Conservation (phyloP, 23 tunicate species). For the Oikopleura dioica region DNA sequence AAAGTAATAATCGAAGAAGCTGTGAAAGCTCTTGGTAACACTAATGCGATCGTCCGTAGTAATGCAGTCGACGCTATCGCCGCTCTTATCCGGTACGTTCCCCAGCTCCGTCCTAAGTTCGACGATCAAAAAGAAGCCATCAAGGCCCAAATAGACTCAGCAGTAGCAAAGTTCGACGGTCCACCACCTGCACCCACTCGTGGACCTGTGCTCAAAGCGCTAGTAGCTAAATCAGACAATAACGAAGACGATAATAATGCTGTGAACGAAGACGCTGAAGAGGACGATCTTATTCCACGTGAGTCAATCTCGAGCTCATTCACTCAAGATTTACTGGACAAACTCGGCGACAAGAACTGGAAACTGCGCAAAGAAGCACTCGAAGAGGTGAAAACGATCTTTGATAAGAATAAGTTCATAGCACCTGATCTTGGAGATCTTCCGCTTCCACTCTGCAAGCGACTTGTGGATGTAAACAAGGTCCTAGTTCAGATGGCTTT, state of each 20-base stretch:
- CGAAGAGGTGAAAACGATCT: constrained; percentile 27
- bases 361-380: constrained; percentile 53
- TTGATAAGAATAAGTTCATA: constrained; percentile 60
- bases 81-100: neutral
- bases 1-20: neutral
- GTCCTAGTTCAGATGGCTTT: constrained; percentile 41
- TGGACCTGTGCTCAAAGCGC: neutral
- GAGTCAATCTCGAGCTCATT: constrained; percentile 24
- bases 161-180: neutral
- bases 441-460: constrained; percentile 30
- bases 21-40: neutral
- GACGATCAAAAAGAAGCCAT: neutral
- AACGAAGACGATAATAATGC: neutral
- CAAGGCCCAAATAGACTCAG: neutral
- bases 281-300: neutral
- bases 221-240: neutral
- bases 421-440: constrained; percentile 44
- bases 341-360: constrained; percentile 69
- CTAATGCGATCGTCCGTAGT: neutral
- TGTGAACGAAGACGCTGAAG: neutral
- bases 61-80: neutral
- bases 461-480: constrained; percentile 71
- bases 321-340: constrained; percentile 33
- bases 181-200: neutral
- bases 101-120: neutral